Conservation (phyloP, 2,113 vertebrate genomes). For the Microcebus ravelobensis region DNA sequence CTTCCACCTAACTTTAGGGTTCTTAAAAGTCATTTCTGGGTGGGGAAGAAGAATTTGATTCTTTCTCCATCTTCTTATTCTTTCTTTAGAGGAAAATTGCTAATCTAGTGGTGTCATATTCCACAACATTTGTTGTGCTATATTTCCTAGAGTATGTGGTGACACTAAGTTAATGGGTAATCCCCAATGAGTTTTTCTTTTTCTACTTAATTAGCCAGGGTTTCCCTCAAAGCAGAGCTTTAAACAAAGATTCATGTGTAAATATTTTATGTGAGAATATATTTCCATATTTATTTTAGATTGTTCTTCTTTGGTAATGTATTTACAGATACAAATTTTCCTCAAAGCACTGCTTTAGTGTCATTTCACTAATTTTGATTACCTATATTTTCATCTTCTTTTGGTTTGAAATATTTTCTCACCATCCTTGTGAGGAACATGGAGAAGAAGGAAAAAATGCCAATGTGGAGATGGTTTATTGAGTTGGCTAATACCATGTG, state of each 20-base stretch:
- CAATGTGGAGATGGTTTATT: neutral
- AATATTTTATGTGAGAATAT: neutral
- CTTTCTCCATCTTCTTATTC: neutral
- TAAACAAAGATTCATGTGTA: neutral
- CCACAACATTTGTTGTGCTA: neutral
- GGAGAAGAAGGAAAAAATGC: neutral
- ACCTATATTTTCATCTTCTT: too few species aligned
- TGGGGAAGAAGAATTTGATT: neutral
- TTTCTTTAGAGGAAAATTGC: neutral
- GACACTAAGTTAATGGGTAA: neutral
- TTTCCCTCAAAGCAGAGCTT: neutral
- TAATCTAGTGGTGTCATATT: neutral
- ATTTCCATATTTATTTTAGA: neutral
- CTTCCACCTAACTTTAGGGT: neutral
- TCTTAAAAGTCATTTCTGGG: neutral
- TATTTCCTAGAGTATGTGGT: neutral
- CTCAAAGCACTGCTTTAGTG: too few species aligned
- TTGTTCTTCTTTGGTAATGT: too few species aligned
- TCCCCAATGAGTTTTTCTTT: neutral
- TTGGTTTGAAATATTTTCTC: too few species aligned
- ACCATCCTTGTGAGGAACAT: neutral
- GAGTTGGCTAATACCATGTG: neutral
- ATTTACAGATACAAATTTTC: too few species aligned
- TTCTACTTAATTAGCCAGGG: neutral
- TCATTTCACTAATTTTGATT: too few species aligned